Base-by-base conservation (phyloP, 1,140 invertebrate genomes). In the Drosophila sucinea region DNA sequence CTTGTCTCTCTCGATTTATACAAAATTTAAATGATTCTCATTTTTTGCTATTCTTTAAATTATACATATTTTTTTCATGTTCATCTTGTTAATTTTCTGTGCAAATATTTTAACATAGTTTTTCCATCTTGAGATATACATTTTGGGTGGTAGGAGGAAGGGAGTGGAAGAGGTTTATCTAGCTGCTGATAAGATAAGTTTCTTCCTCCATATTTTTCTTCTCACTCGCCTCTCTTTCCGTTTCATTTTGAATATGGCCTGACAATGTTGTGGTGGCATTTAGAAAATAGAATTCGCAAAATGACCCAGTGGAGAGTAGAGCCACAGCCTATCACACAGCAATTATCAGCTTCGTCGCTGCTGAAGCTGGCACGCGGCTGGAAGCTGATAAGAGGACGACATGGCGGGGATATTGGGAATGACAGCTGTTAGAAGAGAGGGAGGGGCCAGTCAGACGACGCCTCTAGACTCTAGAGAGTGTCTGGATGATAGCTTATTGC, bases 361-460 rank as follows among this genome's bases (percentile, higher is more conserved):
- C 54, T 60, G 44, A 23, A 51, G 56, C 65, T 73, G 82, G 82
- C 82, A 85, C 82, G 82, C 79, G 82, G 82, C 82, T 70, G 44
- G 57, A 62, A 47, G 62, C 68, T 85, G 82, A 85, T 85, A 82
- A 75, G 79, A 58, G 33, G 35, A 38, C 35, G 35, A 35, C 55
- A 58, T 17, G 17, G 25, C 40, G 44, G 30, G 23, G 27, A 35
- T 47, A 23, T n/a, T 7, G 40, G 54, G 23, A 55, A 47, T n/a
- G 55, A 67, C 68, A 76, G 73, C 60, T 68, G 81, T 65, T 66
- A 41, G 23, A 27, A 8, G 25, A 51, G 44, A 6, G 3, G 7
- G 7, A 4, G 23, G 44, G 44, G 7, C 17, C 17, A 3, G 1
- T 2, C 23, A 51, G 25, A 25, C 3, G 82, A 86, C 71, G 83